Evolutionary conservation across 2,888 invertebrate genomes (phyloP), one percentile per base, ranked within the genome.

Genomic region (Panopea generosa): DNA sequence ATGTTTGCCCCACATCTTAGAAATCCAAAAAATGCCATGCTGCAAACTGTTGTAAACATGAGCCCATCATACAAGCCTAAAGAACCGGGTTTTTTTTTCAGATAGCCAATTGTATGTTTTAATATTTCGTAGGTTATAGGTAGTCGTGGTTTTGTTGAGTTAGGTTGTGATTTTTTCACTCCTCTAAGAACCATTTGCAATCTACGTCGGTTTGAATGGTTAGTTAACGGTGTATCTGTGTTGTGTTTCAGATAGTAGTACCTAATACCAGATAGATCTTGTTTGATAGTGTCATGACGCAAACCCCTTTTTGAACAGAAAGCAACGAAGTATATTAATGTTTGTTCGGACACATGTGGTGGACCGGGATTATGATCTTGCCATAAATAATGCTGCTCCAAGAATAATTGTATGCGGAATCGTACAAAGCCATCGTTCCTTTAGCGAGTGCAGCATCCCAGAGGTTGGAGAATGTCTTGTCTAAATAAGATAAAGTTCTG

Each of bases 331-430:
- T 45, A 45, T 3, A 45, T 45, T 4, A 45, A 16, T 45, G 45
- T 45, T 16, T 45, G 45, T 45, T 45, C 45, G 3, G n/a, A 9
- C 6, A 45, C 16, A 9, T 4, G 7, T 45, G 45, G 45, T 4
- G 45, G 45, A n/a, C 16, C 16, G 16, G 45, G 16, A 45, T 45
- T 45, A 45, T 45, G 6, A n/a, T 45, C 45, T 45, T 6, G 45
- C 45, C 45, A 45, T 45, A 45, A 45, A 16, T 6, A 45, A 45
- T 45, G 45, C 45, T 45, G 45, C 20, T 45, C 45, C 20, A 45
- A 9, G 45, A 45, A 45, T 16, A 20, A 6, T 20, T 45, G n/a
- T n/a, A n/a, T 45, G 16, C 6, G 16, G 6, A 45, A 20, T 16
- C n/a, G 57, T 52, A 52, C 14, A 52, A 7, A 52, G 20, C 20